Conservation (phyloP, 2,113 vertebrate species). For the Trogon melanurus region DNA sequence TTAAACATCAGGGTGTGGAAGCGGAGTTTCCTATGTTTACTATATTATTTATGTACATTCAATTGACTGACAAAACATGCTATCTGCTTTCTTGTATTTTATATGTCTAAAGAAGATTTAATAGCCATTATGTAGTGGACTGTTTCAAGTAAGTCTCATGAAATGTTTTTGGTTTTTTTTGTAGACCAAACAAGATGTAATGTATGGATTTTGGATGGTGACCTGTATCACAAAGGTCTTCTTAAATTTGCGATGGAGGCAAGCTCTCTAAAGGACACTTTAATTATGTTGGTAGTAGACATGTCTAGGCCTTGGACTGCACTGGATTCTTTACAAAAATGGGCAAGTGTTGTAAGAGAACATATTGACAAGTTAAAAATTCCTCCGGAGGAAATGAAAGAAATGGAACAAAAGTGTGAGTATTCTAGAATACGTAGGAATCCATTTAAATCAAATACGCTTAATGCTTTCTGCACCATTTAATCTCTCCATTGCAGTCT, state of each 20-base stretch:
- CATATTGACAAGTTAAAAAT: conserved; percentile 95
- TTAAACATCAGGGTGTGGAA: neutral
- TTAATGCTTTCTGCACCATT: conserved; percentile 41
- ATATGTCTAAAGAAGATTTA: neutral
- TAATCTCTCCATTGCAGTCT: conserved; percentile 19
- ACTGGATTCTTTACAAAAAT: conserved; percentile 96
- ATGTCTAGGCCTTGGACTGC: conserved; percentile 97
- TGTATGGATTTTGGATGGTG: conserved; percentile 96
- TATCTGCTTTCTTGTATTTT: neutral
- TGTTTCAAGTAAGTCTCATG: neutral
- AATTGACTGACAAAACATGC: neutral
- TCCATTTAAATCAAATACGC: neutral
- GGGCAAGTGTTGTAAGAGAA: conserved; percentile 94
- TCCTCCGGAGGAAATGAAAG: conserved; percentile 92
- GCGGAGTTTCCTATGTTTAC: neutral
- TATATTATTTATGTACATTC: neutral
- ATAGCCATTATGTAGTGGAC: neutral
- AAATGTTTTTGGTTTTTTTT: conserved; percentile 45
- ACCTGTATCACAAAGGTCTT: conserved; percentile 96
- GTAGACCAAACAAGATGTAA: conserved; percentile 96
- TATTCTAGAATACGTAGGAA: conserved; percentile 1
- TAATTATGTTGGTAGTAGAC: conserved; percentile 90
- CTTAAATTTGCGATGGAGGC: conserved; percentile 92
- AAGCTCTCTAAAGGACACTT: conserved; percentile 86
- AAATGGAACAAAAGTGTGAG: conserved; percentile 95